Percentiles rank a stretch among this genome's conserved stretches.
Evolutionary conservation across 2,797 vertebrate genomes (phyloP).

Genomic region (Microctenopoma stevenorrisi): DNA sequence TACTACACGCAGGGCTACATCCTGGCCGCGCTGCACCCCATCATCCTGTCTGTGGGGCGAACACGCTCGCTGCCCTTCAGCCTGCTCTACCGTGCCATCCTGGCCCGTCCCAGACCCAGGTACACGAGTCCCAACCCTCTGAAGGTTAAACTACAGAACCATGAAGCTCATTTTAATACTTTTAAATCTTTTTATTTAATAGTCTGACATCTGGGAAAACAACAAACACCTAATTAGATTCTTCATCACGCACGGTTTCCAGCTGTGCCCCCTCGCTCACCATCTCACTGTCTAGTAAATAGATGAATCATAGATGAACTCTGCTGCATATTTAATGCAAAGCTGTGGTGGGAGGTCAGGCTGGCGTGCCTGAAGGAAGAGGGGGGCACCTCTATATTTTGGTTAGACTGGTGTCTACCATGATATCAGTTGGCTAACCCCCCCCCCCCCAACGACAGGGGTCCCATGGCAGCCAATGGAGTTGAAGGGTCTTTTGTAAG

Average conservation of each 20-base stretch:
- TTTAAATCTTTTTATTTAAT: no score
- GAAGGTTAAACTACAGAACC: no score
- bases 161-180: no score
- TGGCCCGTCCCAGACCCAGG: constrained; percentile 88
- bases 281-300: constrained; percentile 51
- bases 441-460: constrained; percentile 70
- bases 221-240: no score
- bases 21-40: constrained; percentile 90
- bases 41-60: constrained; percentile 88
- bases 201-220: no score
- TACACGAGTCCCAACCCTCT: constrained; percentile 54
- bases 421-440: constrained; percentile 49
- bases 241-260: background rate
- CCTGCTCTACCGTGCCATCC: constrained; percentile 91
- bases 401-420: constrained; percentile 28
- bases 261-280: constrained; percentile 9
- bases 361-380: constrained; percentile 37
- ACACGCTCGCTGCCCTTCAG: constrained; percentile 89
- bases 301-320: constrained; percentile 74
- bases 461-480: constrained; percentile 60
- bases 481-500: constrained; percentile 16
- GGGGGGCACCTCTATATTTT: constrained; percentile 24
- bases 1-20: constrained; percentile 93
- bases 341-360: constrained; percentile 52
- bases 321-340: constrained; percentile 75